phyloP scores from a whole-genome alignment of 2,113 vertebrate species.

The Cebus imitator region DNA sequence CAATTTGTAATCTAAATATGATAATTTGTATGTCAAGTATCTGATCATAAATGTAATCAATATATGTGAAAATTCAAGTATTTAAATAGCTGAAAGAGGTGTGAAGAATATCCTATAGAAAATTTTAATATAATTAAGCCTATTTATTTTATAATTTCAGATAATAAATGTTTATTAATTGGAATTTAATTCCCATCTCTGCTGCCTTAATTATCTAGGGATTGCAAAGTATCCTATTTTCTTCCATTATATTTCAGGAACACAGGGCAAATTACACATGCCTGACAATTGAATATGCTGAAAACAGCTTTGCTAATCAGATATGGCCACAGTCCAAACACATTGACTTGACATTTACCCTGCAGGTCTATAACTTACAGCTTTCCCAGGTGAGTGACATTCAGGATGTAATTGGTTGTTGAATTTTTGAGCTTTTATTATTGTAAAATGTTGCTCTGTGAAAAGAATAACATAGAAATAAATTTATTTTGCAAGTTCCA shows the following conservation, averaged over 20 bases:
- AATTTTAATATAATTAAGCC: neutral
- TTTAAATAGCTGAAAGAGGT: neutral
- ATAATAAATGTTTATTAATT: conserved; percentile 1
- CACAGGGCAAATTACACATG: neutral
- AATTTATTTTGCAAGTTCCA: neutral
- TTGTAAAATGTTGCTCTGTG: neutral
- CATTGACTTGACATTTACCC: conserved; percentile 55
- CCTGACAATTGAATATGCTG: neutral
- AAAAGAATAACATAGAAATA: neutral
- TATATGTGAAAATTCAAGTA: neutral
- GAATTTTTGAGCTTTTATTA: conserved; percentile 6
- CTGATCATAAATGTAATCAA: neutral
- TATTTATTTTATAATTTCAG: neutral
- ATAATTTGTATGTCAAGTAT: neutral
- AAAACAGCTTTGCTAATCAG: conserved; percentile 43
- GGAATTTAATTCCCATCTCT: neutral
- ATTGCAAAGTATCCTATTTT: neutral
- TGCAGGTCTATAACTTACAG: neutral
- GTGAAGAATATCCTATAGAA: neutral
- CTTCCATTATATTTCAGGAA: conserved; percentile 5
- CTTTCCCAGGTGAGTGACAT: conserved; percentile 37
- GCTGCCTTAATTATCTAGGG: neutral
- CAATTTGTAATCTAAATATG: neutral
- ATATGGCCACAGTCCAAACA: conserved; percentile 25
- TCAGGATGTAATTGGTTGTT: conserved; percentile 28